phyloP scores from a whole-genome alignment of 2,113 vertebrate species.

The Tragelaphus imberbis region DNA sequence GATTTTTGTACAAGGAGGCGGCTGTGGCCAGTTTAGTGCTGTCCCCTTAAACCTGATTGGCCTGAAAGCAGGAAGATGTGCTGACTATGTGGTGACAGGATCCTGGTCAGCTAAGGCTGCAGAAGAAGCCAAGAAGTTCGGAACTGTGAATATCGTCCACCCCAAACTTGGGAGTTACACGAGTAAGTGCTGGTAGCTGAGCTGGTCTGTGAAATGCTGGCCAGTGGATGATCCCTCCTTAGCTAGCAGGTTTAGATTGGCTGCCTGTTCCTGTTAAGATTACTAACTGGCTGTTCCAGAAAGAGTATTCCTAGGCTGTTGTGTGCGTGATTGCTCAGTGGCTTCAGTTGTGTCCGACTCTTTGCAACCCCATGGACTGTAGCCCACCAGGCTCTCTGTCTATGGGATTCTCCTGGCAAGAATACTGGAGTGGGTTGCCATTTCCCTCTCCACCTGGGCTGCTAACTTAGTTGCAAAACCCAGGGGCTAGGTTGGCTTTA shows the following conservation, averaged over 20 bases:
- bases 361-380: neutral
- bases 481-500: neutral
- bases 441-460: neutral
- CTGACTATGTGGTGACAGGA: constrained; percentile 95
- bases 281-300: neutral
- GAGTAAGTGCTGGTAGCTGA: constrained; percentile 81
- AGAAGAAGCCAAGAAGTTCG: constrained; percentile 96
- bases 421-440: neutral
- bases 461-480: neutral
- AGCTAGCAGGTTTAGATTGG: neutral
- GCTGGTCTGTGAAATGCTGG: neutral
- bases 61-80: constrained; percentile 87
- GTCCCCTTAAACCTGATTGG: constrained; percentile 94
- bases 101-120: constrained; percentile 94
- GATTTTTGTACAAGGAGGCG: constrained; percentile 95
- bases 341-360: neutral
- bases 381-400: neutral
- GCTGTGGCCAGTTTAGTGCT: constrained; percentile 92
- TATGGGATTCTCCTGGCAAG: neutral
- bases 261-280: neutral
- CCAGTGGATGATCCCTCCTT: neutral
- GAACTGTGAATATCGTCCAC: constrained; percentile 90
- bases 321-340: neutral
- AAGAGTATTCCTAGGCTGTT: neutral
- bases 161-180: constrained; percentile 91